These are phyloP conservation scores for Thalassarche chlororhynchos DNA, from an alignment of 2,113 vertebrate genomes.

Conservation along the genomic window DNA sequence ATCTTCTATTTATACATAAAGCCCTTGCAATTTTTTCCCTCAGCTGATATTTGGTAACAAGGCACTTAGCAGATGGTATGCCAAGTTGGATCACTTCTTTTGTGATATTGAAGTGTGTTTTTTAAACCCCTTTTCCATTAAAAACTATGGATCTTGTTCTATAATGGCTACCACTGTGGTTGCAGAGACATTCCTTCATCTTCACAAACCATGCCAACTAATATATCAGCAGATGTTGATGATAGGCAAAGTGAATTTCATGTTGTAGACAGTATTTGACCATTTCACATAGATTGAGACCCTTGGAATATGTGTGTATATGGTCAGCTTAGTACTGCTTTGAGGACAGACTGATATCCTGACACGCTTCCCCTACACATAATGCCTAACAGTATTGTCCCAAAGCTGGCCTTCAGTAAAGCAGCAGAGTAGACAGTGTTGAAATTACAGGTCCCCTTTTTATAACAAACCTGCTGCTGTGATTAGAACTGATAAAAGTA, in stretches of 20 bases:
- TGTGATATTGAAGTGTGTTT: neutral
- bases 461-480: neutral
- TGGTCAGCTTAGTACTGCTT: neutral
- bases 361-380: neutral
- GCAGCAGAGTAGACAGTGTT: neutral
- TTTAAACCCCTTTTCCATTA: neutral
- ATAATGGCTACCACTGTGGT: neutral
- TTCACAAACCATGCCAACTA: neutral
- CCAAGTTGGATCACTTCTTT: constrained; percentile 15
- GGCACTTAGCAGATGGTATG: constrained; percentile 40
- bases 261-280: neutral
- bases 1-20: constrained; percentile 59
- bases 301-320: neutral
- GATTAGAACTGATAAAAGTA: neutral
- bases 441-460: neutral
- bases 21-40: neutral
- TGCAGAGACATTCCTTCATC: neutral
- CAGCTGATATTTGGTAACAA: constrained; percentile 49
- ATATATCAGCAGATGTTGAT: neutral
- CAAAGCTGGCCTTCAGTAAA: neutral
- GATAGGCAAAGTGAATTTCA: neutral
- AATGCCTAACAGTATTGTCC: neutral
- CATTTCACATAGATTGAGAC: neutral
- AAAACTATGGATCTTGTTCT: neutral
- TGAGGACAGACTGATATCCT: neutral